Conservation (phyloP, 2,888 invertebrate species). For the Tricholauxania praeusta region DNA sequence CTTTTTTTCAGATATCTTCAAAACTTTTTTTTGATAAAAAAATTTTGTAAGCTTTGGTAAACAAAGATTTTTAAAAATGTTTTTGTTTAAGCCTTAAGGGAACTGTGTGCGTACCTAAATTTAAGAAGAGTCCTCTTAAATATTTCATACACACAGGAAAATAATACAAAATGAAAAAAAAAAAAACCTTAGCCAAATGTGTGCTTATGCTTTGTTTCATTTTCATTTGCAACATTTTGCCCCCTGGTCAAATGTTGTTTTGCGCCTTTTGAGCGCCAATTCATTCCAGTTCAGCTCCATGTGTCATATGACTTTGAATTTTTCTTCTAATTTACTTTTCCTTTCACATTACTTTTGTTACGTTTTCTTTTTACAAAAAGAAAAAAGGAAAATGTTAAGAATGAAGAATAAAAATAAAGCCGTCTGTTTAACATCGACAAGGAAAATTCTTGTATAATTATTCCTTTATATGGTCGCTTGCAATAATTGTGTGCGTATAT, state of each 20-base stretch:
- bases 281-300: slow-evolving; percentile 19
- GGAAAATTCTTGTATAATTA: slow-evolving; percentile 31
- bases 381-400: not conserved
- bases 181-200: too few species aligned
- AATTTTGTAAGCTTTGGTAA: too few species aligned
- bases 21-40: too few species aligned
- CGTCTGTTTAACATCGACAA: slow-evolving; percentile 14
- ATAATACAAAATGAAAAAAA: too few species aligned
- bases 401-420: not conserved
- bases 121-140: too few species aligned
- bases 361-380: not conserved
- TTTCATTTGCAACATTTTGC: slow-evolving; percentile 26
- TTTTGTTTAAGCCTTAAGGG: too few species aligned
- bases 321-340: not conserved
- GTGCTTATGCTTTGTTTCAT: not conserved
- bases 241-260: slow-evolving; percentile 30
- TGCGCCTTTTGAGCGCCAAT: slow-evolving; percentile 20
- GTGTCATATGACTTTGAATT: slow-evolving; percentile 34
- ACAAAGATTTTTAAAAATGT: too few species aligned
- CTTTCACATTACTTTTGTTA: slow-evolving; percentile 8
- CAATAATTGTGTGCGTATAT: slow-evolving; percentile 28
- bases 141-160: too few species aligned
- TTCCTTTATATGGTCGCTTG: slow-evolving; percentile 35
- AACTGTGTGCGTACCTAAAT: too few species aligned
- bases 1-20: too few species aligned